Evolutionary conservation across 2,888 invertebrate species (phyloP), one percentile per base, ranked within the genome.

Genomic region (Eudemis profundana): DNA sequence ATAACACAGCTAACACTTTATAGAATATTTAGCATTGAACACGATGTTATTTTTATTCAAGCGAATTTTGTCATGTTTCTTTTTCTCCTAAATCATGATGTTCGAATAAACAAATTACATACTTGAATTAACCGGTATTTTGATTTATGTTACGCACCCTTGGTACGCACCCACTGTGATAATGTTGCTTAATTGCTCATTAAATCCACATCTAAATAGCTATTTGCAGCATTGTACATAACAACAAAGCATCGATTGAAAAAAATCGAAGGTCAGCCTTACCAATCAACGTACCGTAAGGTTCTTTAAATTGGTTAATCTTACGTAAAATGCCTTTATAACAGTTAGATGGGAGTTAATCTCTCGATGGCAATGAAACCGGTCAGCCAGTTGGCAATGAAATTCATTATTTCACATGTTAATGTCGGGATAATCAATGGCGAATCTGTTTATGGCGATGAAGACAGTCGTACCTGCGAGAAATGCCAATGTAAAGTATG

Each of bases 61-160:
- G 83, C 77, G 81, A 83, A 79, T 86, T 88, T 86, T 85, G 88
- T 81, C 85, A 84, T 86, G 87, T 91, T 90, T 87, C 79, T 84
- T 87, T 78, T 87, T 85, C 78, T 85, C 84, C 79, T 85, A 86
- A 64, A 90, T 91, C 88, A 89, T 87, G 87, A 87, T 85, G 88
- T 88, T 90, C 87, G 84, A 90, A 89, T 91, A 90, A 90, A 91
- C 83, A 86, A 82, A 83, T 85, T 85, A 53, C 51, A 60, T 65
- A 88, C 83, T 84, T 84, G 72, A 77, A 74, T 69, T 56, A 62
- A 61, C 64, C 73, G 72, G 73, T 67, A 70, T 70, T 78, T 75
- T 73, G 65, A 69, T 70, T 72, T 70, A 49, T 49, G 23, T 42
- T n/a, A 21, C 21, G 12, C 40, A 49, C 33, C 33, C 57, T 56